Evolutionary conservation across 2,113 vertebrate species (phyloP).

Genomic region (Cathartes aura): DNA sequence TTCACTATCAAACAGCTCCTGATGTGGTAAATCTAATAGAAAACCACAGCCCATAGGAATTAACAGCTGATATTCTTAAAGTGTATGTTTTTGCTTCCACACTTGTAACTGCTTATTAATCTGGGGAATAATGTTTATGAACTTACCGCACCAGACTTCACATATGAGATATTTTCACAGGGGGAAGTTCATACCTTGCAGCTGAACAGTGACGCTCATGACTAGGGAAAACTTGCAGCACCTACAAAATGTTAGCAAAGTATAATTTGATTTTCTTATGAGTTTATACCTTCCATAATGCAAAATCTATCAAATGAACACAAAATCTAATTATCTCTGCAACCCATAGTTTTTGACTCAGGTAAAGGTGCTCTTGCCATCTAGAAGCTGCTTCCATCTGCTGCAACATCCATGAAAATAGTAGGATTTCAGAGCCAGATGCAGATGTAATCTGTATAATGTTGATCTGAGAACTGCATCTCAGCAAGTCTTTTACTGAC

Average conservation of each 20-base stretch:
- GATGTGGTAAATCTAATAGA: background rate
- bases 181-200: background rate
- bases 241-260: background rate
- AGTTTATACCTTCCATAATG: background rate
- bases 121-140: background rate
- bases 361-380: background rate
- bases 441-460: background rate
- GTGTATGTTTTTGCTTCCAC: background rate
- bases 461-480: background rate
- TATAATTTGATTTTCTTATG: background rate
- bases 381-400: background rate
- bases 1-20: background rate
- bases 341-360: background rate
- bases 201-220: background rate
- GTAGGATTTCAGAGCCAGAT: background rate
- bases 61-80: background rate
- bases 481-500: background rate
- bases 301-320: background rate
- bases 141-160: background rate
- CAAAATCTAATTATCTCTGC: background rate
- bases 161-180: background rate
- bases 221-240: background rate
- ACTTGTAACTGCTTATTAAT: background rate
- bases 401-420: fast-evolving
- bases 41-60: background rate